A percentile compares a stretch with the other conserved stretches of the same genome.
Conservation (phyloP, 2,797 vertebrate genomes). For the Argentina silus region DNA sequence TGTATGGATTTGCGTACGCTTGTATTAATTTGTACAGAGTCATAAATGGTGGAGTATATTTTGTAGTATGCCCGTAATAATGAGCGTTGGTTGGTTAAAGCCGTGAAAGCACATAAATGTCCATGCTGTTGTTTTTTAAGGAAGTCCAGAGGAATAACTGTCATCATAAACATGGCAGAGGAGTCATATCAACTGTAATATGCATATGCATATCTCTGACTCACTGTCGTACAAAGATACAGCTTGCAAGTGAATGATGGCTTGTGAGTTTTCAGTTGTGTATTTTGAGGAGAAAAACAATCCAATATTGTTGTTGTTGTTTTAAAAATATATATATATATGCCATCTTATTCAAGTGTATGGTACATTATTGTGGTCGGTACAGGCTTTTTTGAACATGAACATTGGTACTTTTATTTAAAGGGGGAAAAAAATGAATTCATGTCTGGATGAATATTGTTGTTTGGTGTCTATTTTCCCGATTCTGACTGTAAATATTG, state of each 20-base stretch:
- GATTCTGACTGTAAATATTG: conserved; percentile 60
- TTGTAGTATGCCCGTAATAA: conserved; percentile 36
- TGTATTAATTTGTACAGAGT: conserved; percentile 64
- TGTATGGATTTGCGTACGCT: conserved; percentile 56
- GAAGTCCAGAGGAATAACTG: background rate
- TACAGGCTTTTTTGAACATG: conserved; percentile 65
- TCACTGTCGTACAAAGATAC: conserved; percentile 36
- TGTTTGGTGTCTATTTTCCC: conserved; percentile 54
- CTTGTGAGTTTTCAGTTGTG: background rate
- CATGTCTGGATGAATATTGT: conserved; percentile 40
- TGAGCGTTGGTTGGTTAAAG: conserved; percentile 53
- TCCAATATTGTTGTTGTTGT: conserved; percentile 7
- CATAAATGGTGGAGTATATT: conserved; percentile 53
- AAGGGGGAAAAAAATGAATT: conserved; percentile 37
- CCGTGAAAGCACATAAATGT: conserved; percentile 39
- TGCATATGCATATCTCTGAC: conserved; percentile 31
- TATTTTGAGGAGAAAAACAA: background rate
- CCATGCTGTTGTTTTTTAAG: conserved; percentile 47
- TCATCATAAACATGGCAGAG: conserved; percentile 4
- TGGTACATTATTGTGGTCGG: conserved; percentile 73
- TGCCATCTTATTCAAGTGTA: conserved; percentile 34
- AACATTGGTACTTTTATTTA: conserved; percentile 71
- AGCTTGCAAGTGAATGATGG: conserved; percentile 3
- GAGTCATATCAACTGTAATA: conserved; percentile 27
- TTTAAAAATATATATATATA: background rate